phyloP scores from a whole-genome alignment of 2,888 invertebrate genomes.

The Pheosia gnoma region DNA sequence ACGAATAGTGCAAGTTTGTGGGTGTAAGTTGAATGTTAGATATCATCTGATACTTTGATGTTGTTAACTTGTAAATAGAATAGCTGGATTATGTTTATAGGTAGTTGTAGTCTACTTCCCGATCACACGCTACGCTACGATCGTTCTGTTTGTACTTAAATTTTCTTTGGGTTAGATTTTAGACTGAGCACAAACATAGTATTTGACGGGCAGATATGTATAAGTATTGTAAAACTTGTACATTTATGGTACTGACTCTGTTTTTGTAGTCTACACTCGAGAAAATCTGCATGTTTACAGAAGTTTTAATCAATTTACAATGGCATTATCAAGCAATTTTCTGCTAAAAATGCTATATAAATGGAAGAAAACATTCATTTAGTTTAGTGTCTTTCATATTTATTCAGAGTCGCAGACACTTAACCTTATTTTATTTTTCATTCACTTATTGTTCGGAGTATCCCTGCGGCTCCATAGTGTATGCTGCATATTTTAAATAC shows the following conservation, averaged over 20 bases:
- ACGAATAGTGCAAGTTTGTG: constrained; percentile 22
- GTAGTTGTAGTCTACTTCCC: constrained; percentile 35
- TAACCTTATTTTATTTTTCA: constrained; percentile 18
- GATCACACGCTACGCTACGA: constrained; percentile 21
- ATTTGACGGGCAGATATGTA: constrained; percentile 45
- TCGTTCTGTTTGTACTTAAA: constrained; percentile 7
- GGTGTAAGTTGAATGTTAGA: constrained; percentile 44
- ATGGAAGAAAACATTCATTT: too few relatives aligned
- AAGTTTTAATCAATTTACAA: too few relatives aligned
- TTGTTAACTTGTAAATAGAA: constrained; percentile 64
- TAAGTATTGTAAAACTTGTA: constrained; percentile 37
- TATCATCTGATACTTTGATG: constrained; percentile 52
- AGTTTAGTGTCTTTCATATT: constrained; percentile 44
- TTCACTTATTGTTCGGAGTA: constrained; percentile 28
- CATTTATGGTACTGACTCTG: constrained; percentile 41
- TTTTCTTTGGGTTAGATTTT: constrained; percentile 55
- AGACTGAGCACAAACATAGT: constrained; percentile 57
- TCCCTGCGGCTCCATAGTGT: constrained; percentile 40
- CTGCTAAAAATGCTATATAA: too few relatives aligned
- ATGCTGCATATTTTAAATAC: constrained; percentile 40
- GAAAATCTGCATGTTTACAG: constrained; percentile 1
- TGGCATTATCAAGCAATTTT: constrained; percentile 6
- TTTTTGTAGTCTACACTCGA: constrained; percentile 18
- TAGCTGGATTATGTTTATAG: constrained; percentile 50
- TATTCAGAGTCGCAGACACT: constrained; percentile 44